Percentiles rank a stretch among this genome's conserved stretches.
These are phyloP conservation scores for Andrena haemorrhoa DNA, from an alignment of 2,888 invertebrate species.

Conservation along the genomic window DNA sequence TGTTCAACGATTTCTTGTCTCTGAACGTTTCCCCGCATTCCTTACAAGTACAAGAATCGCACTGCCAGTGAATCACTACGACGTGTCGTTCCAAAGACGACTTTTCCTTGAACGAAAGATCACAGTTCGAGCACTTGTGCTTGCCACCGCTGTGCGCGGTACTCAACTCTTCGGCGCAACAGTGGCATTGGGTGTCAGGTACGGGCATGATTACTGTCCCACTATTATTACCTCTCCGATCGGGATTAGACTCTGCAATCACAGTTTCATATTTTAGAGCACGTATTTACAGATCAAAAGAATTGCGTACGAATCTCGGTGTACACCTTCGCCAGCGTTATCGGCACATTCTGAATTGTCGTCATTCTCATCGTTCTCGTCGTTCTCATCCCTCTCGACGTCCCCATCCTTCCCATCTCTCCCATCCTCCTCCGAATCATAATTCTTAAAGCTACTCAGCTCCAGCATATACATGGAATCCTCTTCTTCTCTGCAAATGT, in stretches of 20 bases:
- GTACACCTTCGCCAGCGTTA: constrained; percentile 35
- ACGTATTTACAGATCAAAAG: not conserved
- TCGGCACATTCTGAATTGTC: constrained; percentile 67
- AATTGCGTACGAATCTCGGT: not conserved
- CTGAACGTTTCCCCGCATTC: constrained; percentile 90
- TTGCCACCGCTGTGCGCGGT: constrained; percentile 87
- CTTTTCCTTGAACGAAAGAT: constrained; percentile 90
- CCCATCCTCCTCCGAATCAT: constrained; percentile 80
- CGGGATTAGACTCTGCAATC: constrained; percentile 60
- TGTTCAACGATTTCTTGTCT: constrained; percentile 87
- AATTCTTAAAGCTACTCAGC: constrained; percentile 74
- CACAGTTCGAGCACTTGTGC: constrained; percentile 87
- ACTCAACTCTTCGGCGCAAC: constrained; percentile 87
- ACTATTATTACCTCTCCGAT: constrained; percentile 66
- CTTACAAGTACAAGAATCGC: constrained; percentile 88
- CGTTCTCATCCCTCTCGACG: too few relatives aligned
- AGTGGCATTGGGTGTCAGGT: constrained; percentile 85
- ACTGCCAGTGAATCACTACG: constrained; percentile 89
- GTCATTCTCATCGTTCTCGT: too few relatives aligned
- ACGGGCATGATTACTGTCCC: constrained; percentile 80
- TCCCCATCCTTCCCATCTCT: too few relatives aligned
- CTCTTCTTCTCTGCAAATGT: constrained; percentile 82
- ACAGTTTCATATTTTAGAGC: not conserved
- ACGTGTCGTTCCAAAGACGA: constrained; percentile 89
- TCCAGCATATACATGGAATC: constrained; percentile 78